A percentile compares a stretch with the other conserved stretches of the same genome.
phyloP scores from a whole-genome alignment of 2,797 vertebrate species.

The Mycteria americana region DNA sequence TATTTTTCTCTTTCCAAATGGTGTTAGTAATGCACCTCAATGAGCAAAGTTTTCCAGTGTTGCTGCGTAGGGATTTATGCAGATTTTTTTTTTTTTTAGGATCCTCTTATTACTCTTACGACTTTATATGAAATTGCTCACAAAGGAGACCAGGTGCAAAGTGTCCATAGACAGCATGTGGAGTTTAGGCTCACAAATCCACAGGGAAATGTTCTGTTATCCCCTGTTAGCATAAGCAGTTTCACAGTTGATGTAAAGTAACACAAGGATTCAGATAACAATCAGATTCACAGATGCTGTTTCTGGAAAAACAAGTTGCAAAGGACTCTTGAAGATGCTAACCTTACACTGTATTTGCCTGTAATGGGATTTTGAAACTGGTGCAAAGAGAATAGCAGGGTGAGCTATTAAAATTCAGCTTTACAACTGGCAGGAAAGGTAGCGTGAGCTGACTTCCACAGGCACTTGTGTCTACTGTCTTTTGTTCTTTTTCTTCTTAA shows the following conservation, averaged over 20 bases:
- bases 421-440: not conserved
- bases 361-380: not conserved
- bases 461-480: not conserved
- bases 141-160: not conserved
- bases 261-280: not conserved
- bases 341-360: not conserved
- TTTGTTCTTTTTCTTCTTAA: not conserved
- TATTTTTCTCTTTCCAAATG: not conserved
- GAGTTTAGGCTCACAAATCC: not conserved
- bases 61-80: not conserved
- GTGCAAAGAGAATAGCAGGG: not conserved
- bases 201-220: not conserved
- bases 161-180: not conserved
- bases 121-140: not conserved
- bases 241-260: not conserved
- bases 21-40: not conserved
- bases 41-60: not conserved
- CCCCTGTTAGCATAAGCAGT: not conserved
- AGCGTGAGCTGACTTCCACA: not conserved
- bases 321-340: not conserved
- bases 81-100: not conserved
- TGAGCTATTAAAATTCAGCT: conserved; percentile 23
- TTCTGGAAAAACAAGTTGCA: conserved; percentile 3
- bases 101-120: not conserved
- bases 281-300: not conserved